Conservation (phyloP, 2,797 vertebrate genomes). For the Allobates femoralis region DNA sequence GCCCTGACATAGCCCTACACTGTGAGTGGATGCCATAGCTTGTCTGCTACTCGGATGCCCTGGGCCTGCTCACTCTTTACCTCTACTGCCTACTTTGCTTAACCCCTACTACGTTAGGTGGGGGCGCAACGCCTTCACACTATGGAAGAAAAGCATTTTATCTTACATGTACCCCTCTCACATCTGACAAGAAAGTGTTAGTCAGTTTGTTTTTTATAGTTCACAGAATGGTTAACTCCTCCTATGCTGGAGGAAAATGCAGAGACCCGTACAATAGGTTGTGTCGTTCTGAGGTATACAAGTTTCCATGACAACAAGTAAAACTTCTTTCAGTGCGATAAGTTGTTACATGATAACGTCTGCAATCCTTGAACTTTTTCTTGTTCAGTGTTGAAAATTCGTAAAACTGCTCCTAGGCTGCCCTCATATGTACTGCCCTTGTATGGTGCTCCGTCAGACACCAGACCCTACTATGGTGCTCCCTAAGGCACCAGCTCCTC, state of each 20-base stretch:
- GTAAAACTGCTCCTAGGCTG: neutral
- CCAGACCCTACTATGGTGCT: too few relatives aligned
- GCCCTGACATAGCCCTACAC: conserved; percentile 83
- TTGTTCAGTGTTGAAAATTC: neutral
- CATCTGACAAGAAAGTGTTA: neutral
- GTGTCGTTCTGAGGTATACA: neutral
- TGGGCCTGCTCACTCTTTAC: conserved; percentile 36
- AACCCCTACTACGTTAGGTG: conserved; percentile 29
- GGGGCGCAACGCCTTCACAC: neutral
- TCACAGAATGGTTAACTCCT: conserved; percentile 20
- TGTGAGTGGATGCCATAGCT: conserved; percentile 78
- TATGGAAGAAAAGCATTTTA: conserved; percentile 23
- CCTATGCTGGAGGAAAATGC: neutral
- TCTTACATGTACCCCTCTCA: neutral
- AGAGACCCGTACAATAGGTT: neutral
- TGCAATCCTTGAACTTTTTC: neutral
- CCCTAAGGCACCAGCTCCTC: too few relatives aligned
- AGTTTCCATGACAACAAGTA: neutral
- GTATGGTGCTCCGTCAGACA: too few relatives aligned
- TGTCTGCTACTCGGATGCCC: conserved; percentile 69
- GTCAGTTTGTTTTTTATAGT: conserved; percentile 17
- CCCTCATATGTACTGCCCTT: too few relatives aligned
- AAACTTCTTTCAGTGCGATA: neutral
- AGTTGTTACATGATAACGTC: neutral
- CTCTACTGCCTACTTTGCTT: conserved; percentile 45